These are phyloP conservation scores for Amblyjoppa fuscipennis DNA, from an alignment of 2,888 invertebrate genomes.

Conservation along the genomic window DNA sequence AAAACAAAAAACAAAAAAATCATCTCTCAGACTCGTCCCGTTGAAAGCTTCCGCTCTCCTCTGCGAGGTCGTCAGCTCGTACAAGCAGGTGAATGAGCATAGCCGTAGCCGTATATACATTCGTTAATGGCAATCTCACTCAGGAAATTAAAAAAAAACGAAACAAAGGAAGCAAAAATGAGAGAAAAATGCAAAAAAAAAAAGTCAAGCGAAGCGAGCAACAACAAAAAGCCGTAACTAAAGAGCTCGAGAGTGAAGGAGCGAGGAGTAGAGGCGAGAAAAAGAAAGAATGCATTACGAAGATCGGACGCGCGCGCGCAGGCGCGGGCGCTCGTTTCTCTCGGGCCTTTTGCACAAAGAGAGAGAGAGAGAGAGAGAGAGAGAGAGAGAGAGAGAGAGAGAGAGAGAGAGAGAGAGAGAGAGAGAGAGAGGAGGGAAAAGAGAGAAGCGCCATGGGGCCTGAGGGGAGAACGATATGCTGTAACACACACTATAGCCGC, in stretches of 20 bases:
- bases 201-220: conserved; percentile 26
- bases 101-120: neutral
- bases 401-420: conserved; percentile 34
- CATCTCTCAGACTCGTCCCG: neutral
- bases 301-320: conserved; percentile 43
- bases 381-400: too few relatives aligned
- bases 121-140: conserved; percentile 31
- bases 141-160: conserved; percentile 7
- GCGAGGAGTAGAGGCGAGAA: conserved; percentile 18
- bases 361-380: too few relatives aligned
- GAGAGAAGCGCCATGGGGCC: conserved; percentile 80
- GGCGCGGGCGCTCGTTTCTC: conserved; percentile 47
- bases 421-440: conserved; percentile 8
- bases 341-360: conserved; percentile 48
- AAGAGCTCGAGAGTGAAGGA: neutral
- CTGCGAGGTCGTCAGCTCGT: neutral
- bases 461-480: conserved; percentile 59
- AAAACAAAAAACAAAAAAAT: neutral
- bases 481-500: conserved; percentile 53
- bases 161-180: conserved; percentile 21
- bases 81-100: conserved; percentile 24
- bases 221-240: conserved; percentile 40
- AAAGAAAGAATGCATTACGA: conserved; percentile 53
- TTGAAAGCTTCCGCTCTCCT: neutral
- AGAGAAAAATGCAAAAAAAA: conserved; percentile 8